Conservation (phyloP, 2,888 invertebrate species). For the Syritta pipiens region DNA sequence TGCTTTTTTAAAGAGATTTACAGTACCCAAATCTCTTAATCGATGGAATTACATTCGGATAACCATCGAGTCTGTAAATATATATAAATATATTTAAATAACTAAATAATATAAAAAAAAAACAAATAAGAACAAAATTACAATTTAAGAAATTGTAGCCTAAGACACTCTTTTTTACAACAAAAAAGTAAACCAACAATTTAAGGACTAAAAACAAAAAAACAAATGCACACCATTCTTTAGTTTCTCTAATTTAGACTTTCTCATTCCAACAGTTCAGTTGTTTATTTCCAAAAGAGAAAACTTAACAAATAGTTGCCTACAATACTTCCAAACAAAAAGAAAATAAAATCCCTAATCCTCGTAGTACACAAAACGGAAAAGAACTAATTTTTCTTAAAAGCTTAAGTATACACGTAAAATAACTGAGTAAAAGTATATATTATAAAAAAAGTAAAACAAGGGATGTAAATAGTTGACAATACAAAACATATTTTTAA, state of each 20-base stretch:
- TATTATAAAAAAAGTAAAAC: slow-evolving; percentile 67
- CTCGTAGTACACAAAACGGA: slow-evolving; percentile 41
- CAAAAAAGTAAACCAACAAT: slow-evolving; percentile 54
- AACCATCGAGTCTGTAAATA: slow-evolving; percentile 76
- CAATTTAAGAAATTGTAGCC: slow-evolving; percentile 71
- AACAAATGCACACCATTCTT: slow-evolving; percentile 37
- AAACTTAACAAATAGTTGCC: slow-evolving; percentile 33
- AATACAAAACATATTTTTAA: slow-evolving; percentile 72
- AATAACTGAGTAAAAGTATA: slow-evolving; percentile 51
- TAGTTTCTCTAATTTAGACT: slow-evolving; percentile 23
- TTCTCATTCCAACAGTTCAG: slow-evolving; percentile 12
- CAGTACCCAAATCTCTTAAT: slow-evolving; percentile 79
- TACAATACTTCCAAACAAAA: slow-evolving; percentile 40
- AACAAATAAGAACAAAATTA: slow-evolving; percentile 59
- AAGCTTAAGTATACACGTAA: slow-evolving; percentile 65
- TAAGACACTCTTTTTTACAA: slow-evolving; percentile 70
- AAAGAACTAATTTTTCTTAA: slow-evolving; percentile 46
- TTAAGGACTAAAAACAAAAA: slow-evolving; percentile 68
- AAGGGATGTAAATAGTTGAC: slow-evolving; percentile 76
- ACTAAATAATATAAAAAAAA: slow-evolving; percentile 69
- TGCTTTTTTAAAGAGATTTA: slow-evolving; percentile 76
- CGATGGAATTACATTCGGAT: slow-evolving; percentile 77
- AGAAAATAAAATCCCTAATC: slow-evolving; percentile 34
- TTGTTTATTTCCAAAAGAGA: slow-evolving; percentile 17
- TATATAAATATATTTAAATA: slow-evolving; percentile 72